phyloP scores from a whole-genome alignment of 2,113 vertebrate species.

The Lutjanus erythropterus region DNA sequence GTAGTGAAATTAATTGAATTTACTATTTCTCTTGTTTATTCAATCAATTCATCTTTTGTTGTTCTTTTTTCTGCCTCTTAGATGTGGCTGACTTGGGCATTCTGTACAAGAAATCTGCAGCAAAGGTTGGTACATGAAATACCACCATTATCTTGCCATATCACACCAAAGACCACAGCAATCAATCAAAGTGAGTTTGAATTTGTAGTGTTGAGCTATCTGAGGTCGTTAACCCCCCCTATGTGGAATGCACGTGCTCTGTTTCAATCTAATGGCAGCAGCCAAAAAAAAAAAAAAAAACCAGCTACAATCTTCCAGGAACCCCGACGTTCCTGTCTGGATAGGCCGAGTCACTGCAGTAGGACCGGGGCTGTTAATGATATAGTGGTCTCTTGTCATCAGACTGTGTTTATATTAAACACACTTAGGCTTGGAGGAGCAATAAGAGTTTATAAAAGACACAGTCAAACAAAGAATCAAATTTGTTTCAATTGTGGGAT shows the following conservation, averaged over 20 bases:
- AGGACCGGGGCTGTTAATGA: conserved; percentile 48
- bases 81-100: background rate
- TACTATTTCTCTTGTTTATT: conserved; percentile 12
- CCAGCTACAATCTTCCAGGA: conserved; percentile 64
- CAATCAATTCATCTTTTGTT: conserved; percentile 16
- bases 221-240: conserved; percentile 64
- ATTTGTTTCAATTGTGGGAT: conserved; percentile 16
- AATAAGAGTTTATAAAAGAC: conserved; percentile 49
- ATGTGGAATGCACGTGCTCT: conserved; percentile 72
- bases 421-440: conserved; percentile 45
- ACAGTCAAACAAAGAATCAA: conserved; percentile 52
- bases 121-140: conserved; percentile 22
- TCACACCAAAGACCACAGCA: conserved; percentile 52
- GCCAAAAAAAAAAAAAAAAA: conserved; percentile 35
- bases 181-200: conserved; percentile 69
- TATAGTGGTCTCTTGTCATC: conserved; percentile 71
- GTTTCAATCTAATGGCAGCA: conserved; percentile 72
- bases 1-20: conserved; percentile 16
- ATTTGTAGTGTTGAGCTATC: conserved; percentile 65
- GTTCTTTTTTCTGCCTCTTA: background rate
- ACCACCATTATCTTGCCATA: conserved; percentile 55
- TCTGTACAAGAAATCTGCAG: background rate
- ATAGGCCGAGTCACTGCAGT: conserved; percentile 54
- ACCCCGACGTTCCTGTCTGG: conserved; percentile 55
- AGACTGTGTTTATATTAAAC: conserved; percentile 70